Evolutionary conservation across 2,888 invertebrate species (phyloP), one percentile per base, ranked within the genome.

Genomic region (Chymomyza amoena): DNA sequence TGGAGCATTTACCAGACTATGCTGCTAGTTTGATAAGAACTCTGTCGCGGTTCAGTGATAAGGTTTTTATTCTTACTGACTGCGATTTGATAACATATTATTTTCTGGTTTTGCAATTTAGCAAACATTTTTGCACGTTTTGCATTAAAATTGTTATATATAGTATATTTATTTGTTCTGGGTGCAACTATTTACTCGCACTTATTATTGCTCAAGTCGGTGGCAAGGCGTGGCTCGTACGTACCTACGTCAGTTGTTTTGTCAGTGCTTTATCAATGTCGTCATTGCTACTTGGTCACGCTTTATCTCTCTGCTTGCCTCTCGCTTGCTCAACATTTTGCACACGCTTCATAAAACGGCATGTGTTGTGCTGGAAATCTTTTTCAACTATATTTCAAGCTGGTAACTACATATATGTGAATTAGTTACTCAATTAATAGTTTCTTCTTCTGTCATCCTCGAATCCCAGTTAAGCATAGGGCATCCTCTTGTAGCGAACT

Each of bases 201-300:
- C 13, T 45, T 45, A 13, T 45, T 45, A 13, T 45, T 13, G 39
- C 39, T 45, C 13, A 45, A 13, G 13, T 13, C 39, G 13, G 32
- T 32, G 32, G 32, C 13, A 45, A 45, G 39, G 39, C 39, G 39
- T 45, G 39, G 39, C 13, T 13, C 0, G 32, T 32, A 6, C 2
- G 32, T 32, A 6, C 2, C 7, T 32, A 7, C 13, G 39, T 45
- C 39, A 45, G 7, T 18, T 54, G 54, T 16, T n/a, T 54, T 54
- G 54, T 9, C 54, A 54, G 54, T n/a, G 54, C 18, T 54, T 54
- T 54, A 54, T 54, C 54, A 54, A 54, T 54, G 54, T 54, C 54
- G 54, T 54, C 54, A 54, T 20, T 20, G 54, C 54, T n/a, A 54
- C 54, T 54, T 54, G 54, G 54, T 54, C 54, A 54, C 54, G 54